Base-by-base conservation (phyloP, 2,888 invertebrate genomes). In the Tetropium fuscum region DNA sequence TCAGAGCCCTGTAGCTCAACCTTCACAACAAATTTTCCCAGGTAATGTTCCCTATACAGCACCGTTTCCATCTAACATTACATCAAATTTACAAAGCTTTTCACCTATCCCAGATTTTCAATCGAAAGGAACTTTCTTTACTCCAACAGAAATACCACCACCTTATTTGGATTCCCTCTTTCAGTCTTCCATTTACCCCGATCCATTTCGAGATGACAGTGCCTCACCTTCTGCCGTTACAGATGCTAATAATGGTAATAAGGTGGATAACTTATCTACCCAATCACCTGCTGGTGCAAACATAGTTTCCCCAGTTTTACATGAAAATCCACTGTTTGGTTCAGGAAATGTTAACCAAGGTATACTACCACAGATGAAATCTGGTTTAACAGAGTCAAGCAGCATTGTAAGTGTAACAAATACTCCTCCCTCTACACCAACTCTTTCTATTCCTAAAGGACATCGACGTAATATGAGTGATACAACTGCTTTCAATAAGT, bases 391-490 rank as follows among this genome's bases (percentile, higher is more conserved):
- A 1, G 81, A 81, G 54, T 78, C 80, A 2, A 77, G 74, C 58
- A 78, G 75, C 66, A 76, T 78, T 53, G 72, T 80, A 16, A 73
- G 75, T 38, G 68, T 71, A 10, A 70, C 67, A 40, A 75, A 75
- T 36, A 78, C 81, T 18, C 81, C 82, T 4, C 78, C 81, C 2
- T 66, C 75, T 34, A 81, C 82, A 2, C 82, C 82, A 0, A 78
- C 80, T 2, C 63, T 78, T 36, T 65, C 72, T n/a, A 69, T 78
- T 38, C 78, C 83, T 1, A 84, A 83, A 65, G 87, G 88, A 4
- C 93, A 94, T 78, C 83, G 93, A 51, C 85, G 94, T 56, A 93
- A 93, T 79, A 91, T 92, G 81, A 93, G 93, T 76, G 94, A 94
- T 76, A 93, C 93, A 1, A 90, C 91, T 53, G 91, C 92, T 69